These are phyloP conservation scores for Salminus brasiliensis DNA, from an alignment of 2,113 vertebrate species.

Conservation along the genomic window DNA sequence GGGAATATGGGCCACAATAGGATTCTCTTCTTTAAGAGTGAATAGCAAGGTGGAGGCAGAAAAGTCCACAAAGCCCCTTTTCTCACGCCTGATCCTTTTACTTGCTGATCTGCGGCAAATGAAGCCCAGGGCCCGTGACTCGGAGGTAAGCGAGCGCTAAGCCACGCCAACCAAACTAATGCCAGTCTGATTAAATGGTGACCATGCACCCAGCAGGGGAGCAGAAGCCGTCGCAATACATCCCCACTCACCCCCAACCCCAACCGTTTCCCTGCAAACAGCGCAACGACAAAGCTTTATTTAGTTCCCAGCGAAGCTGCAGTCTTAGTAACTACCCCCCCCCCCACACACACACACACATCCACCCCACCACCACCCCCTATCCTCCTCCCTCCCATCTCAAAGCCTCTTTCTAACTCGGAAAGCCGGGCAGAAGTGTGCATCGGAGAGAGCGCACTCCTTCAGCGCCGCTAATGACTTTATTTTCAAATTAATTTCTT, in stretches of 20 bases:
- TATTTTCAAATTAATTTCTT: not conserved
- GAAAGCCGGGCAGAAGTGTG: not conserved
- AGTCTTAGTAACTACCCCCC: not conserved
- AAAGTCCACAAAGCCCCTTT: constrained; percentile 60
- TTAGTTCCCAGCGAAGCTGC: not conserved
- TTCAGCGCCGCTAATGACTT: not conserved
- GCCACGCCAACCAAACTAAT: constrained; percentile 70
- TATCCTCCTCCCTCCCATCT: not conserved
- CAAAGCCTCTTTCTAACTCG: not conserved
- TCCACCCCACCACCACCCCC: too few species aligned
- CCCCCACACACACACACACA: too few species aligned
- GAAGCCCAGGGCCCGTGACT: constrained; percentile 65
- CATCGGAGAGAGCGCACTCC: not conserved
- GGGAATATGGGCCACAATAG: constrained; percentile 1
- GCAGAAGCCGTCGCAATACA: not conserved
- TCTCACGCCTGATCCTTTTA: constrained; percentile 68
- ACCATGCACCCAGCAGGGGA: constrained; percentile 69
- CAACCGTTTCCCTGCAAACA: not conserved
- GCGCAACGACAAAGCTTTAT: not conserved
- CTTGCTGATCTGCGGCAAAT: constrained; percentile 73
- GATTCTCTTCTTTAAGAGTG: constrained; percentile 50
- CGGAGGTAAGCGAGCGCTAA: constrained; percentile 70
- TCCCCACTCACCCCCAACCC: constrained; percentile 49
- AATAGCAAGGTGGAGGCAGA: constrained; percentile 68
- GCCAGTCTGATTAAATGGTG: constrained; percentile 75